Evolutionary conservation across 2,797 vertebrate species (phyloP), one percentile per base, ranked within the genome.

Genomic region (Syngnathus acus): DNA sequence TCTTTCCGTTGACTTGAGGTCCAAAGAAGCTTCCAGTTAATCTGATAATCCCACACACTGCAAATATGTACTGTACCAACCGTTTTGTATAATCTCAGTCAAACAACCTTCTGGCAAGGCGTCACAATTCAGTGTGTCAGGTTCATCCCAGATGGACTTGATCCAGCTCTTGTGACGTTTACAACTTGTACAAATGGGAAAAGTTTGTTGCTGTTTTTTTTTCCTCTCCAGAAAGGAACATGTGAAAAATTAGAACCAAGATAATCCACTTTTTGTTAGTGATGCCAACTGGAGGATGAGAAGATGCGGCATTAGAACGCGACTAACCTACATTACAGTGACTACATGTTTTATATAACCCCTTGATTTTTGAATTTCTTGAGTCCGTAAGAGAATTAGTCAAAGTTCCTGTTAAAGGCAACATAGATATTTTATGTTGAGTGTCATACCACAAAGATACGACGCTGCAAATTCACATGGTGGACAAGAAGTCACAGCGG

Each of bases 1-100:
- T 77, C 78, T 76, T 71, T 77, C 68, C 66, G 42, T 78, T 68
- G 72, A 73, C 54, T 71, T 74, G 72, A 65, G 67, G 58, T 78
- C 65, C 70, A 84, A 85, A 89, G 84, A 84, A 85, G 87, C 79
- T 86, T 84, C 74, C 70, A 79, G 78, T 84, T 87, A 86, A 88
- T 87, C 85, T 87, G 74, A 68, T 88, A 87, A 88, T 87, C 86
- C 82, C 61, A 69, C 64, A 73, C 62, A 79, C 43, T 47, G 13
- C 62, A 37, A 50, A 65, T 42, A 53, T 54, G 64, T 19, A 53
- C 37, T 47, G 39, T 63, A 47, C 13, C 9, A 11, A 2, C 39
- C 42, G 16, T 62, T 16, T 58, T 58, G 32, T 32, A 45, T 62
- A 62, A 62, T 62, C 60, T 45, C 21, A 26, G 13, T 43, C 60